phyloP scores from a whole-genome alignment of 2,797 vertebrate genomes.

The Gymnodraco acuticeps region DNA sequence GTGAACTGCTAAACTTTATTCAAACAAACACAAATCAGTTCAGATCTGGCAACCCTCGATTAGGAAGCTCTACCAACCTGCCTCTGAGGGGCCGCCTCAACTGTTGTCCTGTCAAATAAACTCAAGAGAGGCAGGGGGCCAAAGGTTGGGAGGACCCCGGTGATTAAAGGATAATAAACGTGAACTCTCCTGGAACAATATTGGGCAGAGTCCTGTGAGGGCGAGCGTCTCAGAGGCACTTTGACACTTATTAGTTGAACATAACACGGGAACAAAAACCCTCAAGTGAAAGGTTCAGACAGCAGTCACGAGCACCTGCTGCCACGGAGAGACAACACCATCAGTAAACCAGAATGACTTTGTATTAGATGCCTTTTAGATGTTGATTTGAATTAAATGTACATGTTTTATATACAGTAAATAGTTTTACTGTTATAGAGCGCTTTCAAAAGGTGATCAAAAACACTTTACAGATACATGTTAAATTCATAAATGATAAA shows the following conservation, averaged over 20 bases:
- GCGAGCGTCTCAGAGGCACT: conserved; percentile 37
- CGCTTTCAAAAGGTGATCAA: too few relatives aligned
- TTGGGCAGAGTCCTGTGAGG: conserved; percentile 25
- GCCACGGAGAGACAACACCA: not conserved
- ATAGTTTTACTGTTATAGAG: too few relatives aligned
- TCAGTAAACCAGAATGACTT: not conserved
- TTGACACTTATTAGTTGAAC: conserved; percentile 48
- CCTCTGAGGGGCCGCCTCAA: conserved; percentile 24
- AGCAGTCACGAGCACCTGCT: conserved; percentile 27
- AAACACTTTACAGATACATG: too few relatives aligned
- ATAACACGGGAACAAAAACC: conserved; percentile 28
- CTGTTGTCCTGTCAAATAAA: conserved; percentile 62
- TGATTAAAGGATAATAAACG: conserved; percentile 76
- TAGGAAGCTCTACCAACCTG: conserved; percentile 26
- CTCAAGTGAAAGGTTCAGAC: conserved; percentile 15
- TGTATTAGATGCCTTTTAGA: not conserved
- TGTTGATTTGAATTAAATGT: too few relatives aligned
- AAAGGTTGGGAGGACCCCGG: conserved; percentile 36
- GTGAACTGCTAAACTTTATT: conserved; percentile 44
- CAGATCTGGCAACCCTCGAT: conserved; percentile 45
- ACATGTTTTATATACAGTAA: too few relatives aligned
- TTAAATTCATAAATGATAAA: too few relatives aligned
- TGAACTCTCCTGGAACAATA: conserved; percentile 59
- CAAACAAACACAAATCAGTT: conserved; percentile 71
- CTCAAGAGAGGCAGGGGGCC: conserved; percentile 23